Conservation (phyloP, 2,797 vertebrate species). For the Molossus alvarezi region DNA sequence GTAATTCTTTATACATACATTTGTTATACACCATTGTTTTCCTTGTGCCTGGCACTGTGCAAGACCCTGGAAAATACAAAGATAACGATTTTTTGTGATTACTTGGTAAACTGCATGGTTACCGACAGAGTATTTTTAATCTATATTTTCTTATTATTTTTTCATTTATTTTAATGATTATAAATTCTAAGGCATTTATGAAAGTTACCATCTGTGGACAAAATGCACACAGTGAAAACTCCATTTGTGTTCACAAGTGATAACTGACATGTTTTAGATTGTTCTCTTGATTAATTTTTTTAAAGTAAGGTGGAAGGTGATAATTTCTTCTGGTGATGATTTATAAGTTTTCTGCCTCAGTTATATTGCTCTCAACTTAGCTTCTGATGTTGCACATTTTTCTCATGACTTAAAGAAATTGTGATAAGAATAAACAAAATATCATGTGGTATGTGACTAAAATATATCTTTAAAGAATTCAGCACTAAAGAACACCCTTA, state of each 20-base stretch:
- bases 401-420: slow-evolving; percentile 33
- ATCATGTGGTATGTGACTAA: background rate
- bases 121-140: slow-evolving; percentile 43
- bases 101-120: slow-evolving; percentile 1
- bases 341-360: slow-evolving; percentile 47
- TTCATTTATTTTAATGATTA: slow-evolving; percentile 27
- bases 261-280: background rate
- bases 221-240: background rate
- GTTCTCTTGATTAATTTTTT: slow-evolving; percentile 47
- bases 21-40: background rate
- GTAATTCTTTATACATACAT: background rate
- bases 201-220: background rate
- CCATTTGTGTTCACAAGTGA: background rate
- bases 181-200: slow-evolving; percentile 63
- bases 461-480: slow-evolving; percentile 13
- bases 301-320: background rate
- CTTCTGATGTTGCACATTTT: slow-evolving; percentile 49
- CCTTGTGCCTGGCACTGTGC: background rate
- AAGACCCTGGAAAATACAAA: background rate
- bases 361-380: slow-evolving; percentile 30
- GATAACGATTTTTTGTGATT: slow-evolving; percentile 18
- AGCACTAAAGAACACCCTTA: background rate
- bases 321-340: slow-evolving; percentile 44
- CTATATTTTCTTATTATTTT: slow-evolving; percentile 24
- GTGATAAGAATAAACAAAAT: slow-evolving; percentile 48